phyloP scores from a whole-genome alignment of 2,888 invertebrate genomes.

The Caenorhabditis uteleia region DNA sequence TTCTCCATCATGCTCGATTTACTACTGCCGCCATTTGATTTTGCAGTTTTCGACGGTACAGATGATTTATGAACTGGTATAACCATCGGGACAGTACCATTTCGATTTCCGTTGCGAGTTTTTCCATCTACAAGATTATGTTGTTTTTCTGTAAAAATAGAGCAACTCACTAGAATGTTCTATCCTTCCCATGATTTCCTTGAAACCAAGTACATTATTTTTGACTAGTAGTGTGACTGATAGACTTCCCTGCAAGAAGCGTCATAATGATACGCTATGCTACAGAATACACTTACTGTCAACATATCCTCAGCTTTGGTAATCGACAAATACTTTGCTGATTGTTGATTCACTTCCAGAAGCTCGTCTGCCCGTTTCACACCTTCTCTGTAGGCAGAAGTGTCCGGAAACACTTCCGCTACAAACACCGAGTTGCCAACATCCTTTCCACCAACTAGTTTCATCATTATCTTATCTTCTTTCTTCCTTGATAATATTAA shows the following conservation, averaged over 20 bases:
- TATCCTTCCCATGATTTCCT: conserved; percentile 45
- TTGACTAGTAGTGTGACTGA: conserved; percentile 89
- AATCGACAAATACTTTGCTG: conserved; percentile 90
- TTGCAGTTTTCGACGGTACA: conserved; percentile 2
- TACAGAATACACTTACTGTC: conserved; percentile 11
- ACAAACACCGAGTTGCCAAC: conserved; percentile 22
- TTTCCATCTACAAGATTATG: conserved; percentile 11
- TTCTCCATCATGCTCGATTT: conserved; percentile 66
- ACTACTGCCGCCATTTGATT: conserved; percentile 10
- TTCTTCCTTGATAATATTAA: conserved; percentile 79
- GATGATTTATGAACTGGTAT: conserved; percentile 42
- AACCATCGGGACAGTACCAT: conserved; percentile 23
- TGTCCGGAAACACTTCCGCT: conserved; percentile 81
- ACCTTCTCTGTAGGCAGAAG: conserved; percentile 93
- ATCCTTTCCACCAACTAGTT: conserved; percentile 34
- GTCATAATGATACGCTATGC: too few relatives aligned
- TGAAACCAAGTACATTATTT: conserved; percentile 83
- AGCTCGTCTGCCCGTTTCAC: conserved; percentile 92
- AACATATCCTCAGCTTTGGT: conserved; percentile 73
- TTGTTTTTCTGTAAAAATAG: too few relatives aligned
- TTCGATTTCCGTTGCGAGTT: neutral
- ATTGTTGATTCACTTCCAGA: conserved; percentile 91
- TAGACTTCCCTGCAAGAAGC: conserved; percentile 34
- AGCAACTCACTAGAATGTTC: too few relatives aligned
- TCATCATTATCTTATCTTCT: conserved; percentile 28